These are phyloP conservation scores for Trinectes maculatus DNA, from an alignment of 2,113 vertebrate genomes.

Conservation along the genomic window DNA sequence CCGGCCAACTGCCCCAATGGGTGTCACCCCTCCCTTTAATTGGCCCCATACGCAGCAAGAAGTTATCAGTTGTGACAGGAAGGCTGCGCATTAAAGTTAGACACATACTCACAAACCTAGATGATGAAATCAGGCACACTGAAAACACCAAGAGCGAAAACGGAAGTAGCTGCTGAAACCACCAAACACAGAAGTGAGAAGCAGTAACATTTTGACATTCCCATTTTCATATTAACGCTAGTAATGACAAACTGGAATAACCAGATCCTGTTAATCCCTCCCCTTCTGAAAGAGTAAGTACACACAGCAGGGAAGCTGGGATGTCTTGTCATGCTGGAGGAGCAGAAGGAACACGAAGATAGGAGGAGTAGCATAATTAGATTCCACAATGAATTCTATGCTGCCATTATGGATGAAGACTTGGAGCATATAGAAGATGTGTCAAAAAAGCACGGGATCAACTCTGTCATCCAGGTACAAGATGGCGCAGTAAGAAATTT, in stretches of 20 bases:
- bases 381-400: constrained; percentile 39
- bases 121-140: constrained; percentile 6
- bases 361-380: background rate
- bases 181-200: constrained; percentile 21
- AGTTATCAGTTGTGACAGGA: constrained; percentile 56
- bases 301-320: background rate
- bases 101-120: background rate
- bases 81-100: constrained; percentile 10
- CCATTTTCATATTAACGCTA: background rate
- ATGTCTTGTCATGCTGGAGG: constrained; percentile 23
- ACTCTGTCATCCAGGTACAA: constrained; percentile 18
- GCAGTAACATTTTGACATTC: background rate
- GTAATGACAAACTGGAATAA: constrained; percentile 23
- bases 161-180: background rate
- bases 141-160: background rate
- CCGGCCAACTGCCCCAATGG: background rate
- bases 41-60: constrained; percentile 7
- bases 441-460: constrained; percentile 30
- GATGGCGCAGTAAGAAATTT: background rate
- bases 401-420: constrained; percentile 55
- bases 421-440: constrained; percentile 16
- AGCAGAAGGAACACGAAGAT: background rate
- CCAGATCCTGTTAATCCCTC: background rate
- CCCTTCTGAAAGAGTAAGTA: background rate
- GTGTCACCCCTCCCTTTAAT: constrained; percentile 18